Conservation (phyloP, 2,888 invertebrate genomes). For the Coleophora flavipennella region DNA sequence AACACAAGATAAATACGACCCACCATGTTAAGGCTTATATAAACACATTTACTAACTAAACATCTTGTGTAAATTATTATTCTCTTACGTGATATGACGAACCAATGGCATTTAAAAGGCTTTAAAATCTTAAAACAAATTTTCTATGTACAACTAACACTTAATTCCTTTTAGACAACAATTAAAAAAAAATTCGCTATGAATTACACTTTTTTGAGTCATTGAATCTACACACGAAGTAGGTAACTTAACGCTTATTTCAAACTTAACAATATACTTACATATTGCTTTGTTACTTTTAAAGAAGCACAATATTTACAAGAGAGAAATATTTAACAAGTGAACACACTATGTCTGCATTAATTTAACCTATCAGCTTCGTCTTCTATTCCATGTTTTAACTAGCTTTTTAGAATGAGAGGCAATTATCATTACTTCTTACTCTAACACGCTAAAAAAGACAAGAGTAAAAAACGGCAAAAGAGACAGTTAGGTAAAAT, state of each 20-base stretch:
- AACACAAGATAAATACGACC: too few species aligned
- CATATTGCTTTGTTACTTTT: slow-evolving; percentile 43
- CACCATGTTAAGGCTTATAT: too few species aligned
- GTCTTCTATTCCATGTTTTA: slow-evolving; percentile 1
- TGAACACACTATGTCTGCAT: slow-evolving; percentile 46
- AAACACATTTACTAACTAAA: too few species aligned
- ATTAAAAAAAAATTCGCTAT: not conserved
- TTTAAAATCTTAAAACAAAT: too few species aligned
- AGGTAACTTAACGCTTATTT: slow-evolving; percentile 32
- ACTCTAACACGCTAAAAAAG: too few species aligned
- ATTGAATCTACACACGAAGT: slow-evolving; percentile 24
- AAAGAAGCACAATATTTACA: slow-evolving; percentile 35
- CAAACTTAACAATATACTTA: slow-evolving; percentile 59
- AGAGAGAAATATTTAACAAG: slow-evolving; percentile 28
- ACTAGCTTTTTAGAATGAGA: not conserved
- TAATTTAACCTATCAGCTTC: slow-evolving; percentile 4
- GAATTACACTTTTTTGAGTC: slow-evolving; percentile 11
- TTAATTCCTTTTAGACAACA: not conserved
- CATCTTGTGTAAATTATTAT: too few species aligned
- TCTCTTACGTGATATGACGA: too few species aligned
- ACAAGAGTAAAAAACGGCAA: too few species aligned
- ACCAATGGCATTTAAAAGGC: too few species aligned
- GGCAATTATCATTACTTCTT: not conserved
- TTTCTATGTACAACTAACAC: too few species aligned
- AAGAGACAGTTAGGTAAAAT: too few species aligned